Percentiles rank a stretch among this genome's conserved stretches.
Conservation (phyloP, 2,113 vertebrate genomes). For the Morone chrysops region DNA sequence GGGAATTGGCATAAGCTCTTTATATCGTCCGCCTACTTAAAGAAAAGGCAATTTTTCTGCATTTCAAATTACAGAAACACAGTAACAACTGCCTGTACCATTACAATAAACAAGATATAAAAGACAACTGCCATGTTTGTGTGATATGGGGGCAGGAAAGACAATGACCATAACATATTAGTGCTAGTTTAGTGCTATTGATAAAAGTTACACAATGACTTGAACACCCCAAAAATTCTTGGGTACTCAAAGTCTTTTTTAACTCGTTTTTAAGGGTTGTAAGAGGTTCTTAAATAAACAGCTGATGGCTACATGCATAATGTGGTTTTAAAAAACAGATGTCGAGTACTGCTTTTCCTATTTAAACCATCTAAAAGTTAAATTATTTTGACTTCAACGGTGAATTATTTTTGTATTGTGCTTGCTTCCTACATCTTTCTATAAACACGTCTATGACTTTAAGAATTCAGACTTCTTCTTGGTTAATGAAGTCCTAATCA, state of each 20-base stretch:
- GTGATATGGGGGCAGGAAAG: not conserved
- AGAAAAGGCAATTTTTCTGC: not conserved
- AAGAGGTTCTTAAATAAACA: no score
- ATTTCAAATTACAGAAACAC: constrained; percentile 14
- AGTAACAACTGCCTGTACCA: not conserved
- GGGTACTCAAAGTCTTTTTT: no score
- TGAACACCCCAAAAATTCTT: no score
- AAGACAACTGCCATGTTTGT: not conserved
- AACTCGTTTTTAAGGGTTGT: no score
- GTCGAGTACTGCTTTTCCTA: no score
- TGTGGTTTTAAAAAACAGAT: no score
- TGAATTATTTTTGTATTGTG: no score
- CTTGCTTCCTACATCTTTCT: no score
- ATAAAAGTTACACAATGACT: not conserved
- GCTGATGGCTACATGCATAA: no score
- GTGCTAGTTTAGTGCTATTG: not conserved
- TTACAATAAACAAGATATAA: constrained; percentile 10
- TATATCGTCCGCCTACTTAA: constrained; percentile 31
- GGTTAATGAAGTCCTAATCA: constrained; percentile 19
- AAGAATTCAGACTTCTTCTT: not conserved
- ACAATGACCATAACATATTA: not conserved
- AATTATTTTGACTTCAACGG: no score
- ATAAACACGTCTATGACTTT: not conserved
- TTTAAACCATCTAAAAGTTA: no score
- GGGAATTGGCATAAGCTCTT: constrained; percentile 24